Evolutionary conservation across 2,888 invertebrate species (phyloP).

Genomic region (Himalopsyche anomala): DNA sequence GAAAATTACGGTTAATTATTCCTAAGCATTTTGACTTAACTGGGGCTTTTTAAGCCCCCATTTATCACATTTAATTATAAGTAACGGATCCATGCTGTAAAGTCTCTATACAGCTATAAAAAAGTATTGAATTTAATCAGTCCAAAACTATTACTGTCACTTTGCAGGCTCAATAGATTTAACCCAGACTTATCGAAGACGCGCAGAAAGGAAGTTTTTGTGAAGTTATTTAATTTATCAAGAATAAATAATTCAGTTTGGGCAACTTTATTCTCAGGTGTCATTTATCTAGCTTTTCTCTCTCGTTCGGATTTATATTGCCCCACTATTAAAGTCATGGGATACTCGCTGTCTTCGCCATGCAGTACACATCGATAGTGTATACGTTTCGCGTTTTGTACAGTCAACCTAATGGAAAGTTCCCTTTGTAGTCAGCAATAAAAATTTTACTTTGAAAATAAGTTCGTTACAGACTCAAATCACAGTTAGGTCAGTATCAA

Average conservation of each 20-base stretch:
- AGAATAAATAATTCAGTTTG: conserved; percentile 54
- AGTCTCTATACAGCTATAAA: neutral
- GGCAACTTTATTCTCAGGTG: conserved; percentile 45
- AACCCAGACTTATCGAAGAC: neutral
- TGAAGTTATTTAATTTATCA: conserved; percentile 56
- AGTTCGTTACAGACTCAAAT: no score
- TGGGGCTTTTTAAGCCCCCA: no score
- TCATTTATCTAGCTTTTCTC: conserved; percentile 63
- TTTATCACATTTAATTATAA: no score
- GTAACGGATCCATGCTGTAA: no score
- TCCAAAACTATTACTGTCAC: neutral
- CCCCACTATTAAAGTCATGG: conserved; percentile 36
- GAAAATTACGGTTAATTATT: no score
- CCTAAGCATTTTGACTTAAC: no score
- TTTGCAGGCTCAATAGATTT: conserved; percentile 5
- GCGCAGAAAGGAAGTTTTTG: conserved; percentile 1
- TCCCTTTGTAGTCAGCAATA: no score
- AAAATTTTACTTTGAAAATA: no score
- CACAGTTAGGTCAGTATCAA: no score
- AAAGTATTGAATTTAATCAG: neutral
- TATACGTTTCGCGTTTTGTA: conserved; percentile 51
- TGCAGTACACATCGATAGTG: conserved; percentile 60
- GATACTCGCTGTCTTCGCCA: conserved; percentile 46
- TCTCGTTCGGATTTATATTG: conserved; percentile 23
- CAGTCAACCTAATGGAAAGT: conserved; percentile 40